phyloP scores from a whole-genome alignment of 2,797 vertebrate genomes.

The Diceros bicornis region DNA sequence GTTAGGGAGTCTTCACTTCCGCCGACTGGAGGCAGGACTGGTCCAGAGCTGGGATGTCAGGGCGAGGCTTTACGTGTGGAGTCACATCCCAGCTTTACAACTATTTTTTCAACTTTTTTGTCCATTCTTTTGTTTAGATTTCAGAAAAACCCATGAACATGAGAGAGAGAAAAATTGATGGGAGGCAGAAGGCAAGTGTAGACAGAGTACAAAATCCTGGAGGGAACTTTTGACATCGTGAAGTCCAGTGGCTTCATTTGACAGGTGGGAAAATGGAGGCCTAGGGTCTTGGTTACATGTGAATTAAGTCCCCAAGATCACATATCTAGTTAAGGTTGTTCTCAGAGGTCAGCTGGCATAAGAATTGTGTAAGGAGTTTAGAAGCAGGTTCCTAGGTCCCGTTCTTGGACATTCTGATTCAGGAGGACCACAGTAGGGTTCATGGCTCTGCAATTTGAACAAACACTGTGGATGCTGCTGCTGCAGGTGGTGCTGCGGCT shows the following conservation, averaged over 20 bases:
- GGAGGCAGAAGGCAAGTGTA: neutral
- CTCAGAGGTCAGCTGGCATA: neutral
- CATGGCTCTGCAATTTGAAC: neutral
- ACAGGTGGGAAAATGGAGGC: conserved; percentile 12
- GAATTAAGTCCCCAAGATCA: neutral
- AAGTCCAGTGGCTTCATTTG: neutral
- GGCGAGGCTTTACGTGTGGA: neutral
- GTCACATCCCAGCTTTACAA: neutral
- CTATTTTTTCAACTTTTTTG: neutral
- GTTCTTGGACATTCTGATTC: neutral
- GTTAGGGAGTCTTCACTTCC: neutral
- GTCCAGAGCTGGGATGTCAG: neutral
- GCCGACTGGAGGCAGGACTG: neutral
- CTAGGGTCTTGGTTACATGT: neutral
- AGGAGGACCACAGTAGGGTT: neutral
- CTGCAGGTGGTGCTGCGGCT: neutral
- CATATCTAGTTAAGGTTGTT: neutral
- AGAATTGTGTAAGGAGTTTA: neutral
- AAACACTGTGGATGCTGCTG: neutral
- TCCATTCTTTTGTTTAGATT: conserved; percentile 5
- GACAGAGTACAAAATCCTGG: neutral
- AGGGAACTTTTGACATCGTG: neutral
- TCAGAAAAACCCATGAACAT: neutral
- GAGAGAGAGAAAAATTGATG: neutral
- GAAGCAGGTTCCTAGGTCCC: neutral